Conservation (phyloP, 2,113 vertebrate genomes). For the Amazona vittata region DNA sequence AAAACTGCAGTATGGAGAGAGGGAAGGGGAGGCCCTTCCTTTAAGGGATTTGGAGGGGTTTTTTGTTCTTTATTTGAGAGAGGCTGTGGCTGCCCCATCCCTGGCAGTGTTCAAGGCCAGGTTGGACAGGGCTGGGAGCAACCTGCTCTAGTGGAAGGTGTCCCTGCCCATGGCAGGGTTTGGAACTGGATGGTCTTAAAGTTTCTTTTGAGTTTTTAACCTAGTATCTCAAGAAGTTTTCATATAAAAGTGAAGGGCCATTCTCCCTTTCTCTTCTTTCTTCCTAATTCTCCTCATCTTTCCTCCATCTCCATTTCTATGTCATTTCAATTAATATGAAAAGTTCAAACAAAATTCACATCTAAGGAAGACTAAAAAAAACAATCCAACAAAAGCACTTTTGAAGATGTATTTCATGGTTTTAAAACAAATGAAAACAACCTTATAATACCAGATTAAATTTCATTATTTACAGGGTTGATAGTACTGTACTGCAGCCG, state of each 20-base stretch:
- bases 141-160: neutral
- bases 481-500: neutral
- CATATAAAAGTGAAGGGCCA: neutral
- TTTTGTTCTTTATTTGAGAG: neutral
- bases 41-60: neutral
- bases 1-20: accelerated
- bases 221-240: neutral
- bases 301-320: neutral
- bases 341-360: neutral
- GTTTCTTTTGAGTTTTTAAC: neutral
- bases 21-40: neutral
- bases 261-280: neutral
- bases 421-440: neutral
- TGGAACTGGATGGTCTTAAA: neutral
- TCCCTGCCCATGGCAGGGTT: neutral
- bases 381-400: neutral
- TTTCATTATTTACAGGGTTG: neutral
- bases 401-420: neutral
- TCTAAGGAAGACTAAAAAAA: neutral
- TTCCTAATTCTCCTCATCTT: neutral
- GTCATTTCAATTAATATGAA: neutral
- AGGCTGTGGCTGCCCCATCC: neutral
- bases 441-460: neutral
- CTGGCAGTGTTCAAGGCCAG: neutral
- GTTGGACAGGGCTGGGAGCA: neutral